Evolutionary conservation across 2,113 vertebrate species (phyloP), one percentile per base, ranked within the genome.

Genomic region (Plotosus lineatus): DNA sequence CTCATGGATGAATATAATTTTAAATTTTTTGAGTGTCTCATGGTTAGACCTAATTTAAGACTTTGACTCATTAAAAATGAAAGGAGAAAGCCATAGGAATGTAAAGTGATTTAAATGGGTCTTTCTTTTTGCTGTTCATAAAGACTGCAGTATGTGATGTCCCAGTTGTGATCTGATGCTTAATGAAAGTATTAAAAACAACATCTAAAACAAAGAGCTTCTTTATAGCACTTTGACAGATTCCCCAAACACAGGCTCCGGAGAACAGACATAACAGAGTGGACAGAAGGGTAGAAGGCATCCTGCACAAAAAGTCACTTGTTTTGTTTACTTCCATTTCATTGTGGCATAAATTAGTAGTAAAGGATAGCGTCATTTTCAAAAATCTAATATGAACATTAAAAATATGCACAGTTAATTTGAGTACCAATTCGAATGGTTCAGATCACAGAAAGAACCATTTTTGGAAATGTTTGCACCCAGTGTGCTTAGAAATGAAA

Each of bases 261-360:
- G 15, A 55, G 58, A 65, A 40, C 68, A 36, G 36, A 75, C 31
- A 74, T 36, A 74, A 55, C 6, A 68, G 36, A 74, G 40, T 14
- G 58, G 33, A 74, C 53, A 82, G 65, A 56, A 82, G 79, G 69
- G 69, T 3, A 78, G 69, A 74, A 44, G 69, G 65, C 4, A 46
- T 9, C 7, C 44, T 46, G 44, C 12, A 1, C 44, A 46, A 12
- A 46, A 46, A 9, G 12, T 9, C 12, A 12, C 7, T 46, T 46
- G 7, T 46, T 46, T 46, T n/a, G n/a, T n/a, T n/a, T n/a, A n/a
- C n/a, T n/a, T n/a, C n/a, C n/a, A n/a, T n/a, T n/a, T n/a, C n/a
- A n/a, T n/a, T n/a, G n/a, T n/a, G n/a, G n/a, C n/a, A n/a, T n/a
- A n/a, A n/a, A n/a, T n/a, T n/a, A n/a, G n/a, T n/a, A n/a, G n/a